Conservation (phyloP, 2,888 invertebrate species). For the Eurois occulta region DNA sequence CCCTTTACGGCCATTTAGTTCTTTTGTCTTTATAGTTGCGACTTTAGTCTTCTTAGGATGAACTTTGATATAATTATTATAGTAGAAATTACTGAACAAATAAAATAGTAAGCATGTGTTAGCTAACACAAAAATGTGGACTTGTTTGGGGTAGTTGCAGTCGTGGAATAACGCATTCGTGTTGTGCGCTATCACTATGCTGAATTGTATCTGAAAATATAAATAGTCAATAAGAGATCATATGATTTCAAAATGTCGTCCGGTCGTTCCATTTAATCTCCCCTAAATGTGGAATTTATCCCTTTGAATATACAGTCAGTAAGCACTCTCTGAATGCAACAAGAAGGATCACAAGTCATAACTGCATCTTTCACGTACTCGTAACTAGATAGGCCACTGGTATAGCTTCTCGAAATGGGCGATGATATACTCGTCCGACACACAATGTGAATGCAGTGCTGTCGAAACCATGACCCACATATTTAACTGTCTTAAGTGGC, state of each 20-base stretch:
- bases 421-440: background rate
- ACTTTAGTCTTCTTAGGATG: slow-evolving; percentile 54
- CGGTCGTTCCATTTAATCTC: background rate
- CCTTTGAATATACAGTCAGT: background rate
- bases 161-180: slow-evolving; percentile 88
- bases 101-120: slow-evolving; percentile 92
- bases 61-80: slow-evolving; percentile 88
- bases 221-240: background rate
- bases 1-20: background rate
- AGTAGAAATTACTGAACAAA: slow-evolving; percentile 93
- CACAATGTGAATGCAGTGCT: background rate
- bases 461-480: no score
- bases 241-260: background rate
- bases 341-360: background rate
- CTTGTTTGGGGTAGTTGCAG: slow-evolving; percentile 91
- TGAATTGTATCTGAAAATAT: slow-evolving; percentile 91
- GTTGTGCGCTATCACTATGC: slow-evolving; percentile 92
- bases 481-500: background rate
- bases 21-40: background rate
- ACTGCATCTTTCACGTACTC: background rate
- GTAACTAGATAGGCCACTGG: background rate
- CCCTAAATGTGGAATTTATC: no score
- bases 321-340: no score
- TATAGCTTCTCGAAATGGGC: no score
- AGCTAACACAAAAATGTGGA: slow-evolving; percentile 90